A percentile compares a stretch with the other conserved stretches of the same genome.
Evolutionary conservation across 2,888 invertebrate species (phyloP).

Genomic region (Drosophila kanekoi): DNA sequence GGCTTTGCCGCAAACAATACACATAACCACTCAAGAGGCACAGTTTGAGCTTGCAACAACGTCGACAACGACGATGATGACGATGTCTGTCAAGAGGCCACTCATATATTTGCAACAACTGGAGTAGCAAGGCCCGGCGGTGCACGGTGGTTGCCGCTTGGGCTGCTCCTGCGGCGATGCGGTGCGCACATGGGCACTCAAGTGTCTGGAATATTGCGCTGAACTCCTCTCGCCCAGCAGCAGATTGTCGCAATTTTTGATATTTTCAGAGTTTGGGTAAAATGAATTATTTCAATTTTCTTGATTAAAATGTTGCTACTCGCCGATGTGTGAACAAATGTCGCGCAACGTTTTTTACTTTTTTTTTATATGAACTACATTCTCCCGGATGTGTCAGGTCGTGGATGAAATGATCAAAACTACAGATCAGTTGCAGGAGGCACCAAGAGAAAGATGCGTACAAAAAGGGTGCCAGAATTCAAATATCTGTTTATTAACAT

Average conservation of each 20-base stretch:
- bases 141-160: slow-evolving; percentile 41
- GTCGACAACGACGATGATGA: slow-evolving; percentile 11
- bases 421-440: neutral
- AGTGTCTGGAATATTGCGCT: slow-evolving; percentile 62
- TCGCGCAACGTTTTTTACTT: slow-evolving; percentile 20
- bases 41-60: slow-evolving; percentile 65
- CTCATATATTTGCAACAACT: slow-evolving; percentile 81
- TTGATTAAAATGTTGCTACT: slow-evolving; percentile 59
- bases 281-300: slow-evolving; percentile 49
- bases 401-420: neutral
- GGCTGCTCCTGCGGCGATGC: slow-evolving; percentile 66
- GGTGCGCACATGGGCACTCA: slow-evolving; percentile 71
- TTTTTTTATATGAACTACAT: slow-evolving; percentile 6
- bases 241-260: slow-evolving; percentile 66
- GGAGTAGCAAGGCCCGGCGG: slow-evolving; percentile 44
- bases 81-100: slow-evolving; percentile 80
- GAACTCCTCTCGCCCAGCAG: slow-evolving; percentile 39
- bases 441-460: neutral
- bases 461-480: neutral
- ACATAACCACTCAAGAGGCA: slow-evolving; percentile 61
- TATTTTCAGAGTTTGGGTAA: slow-evolving; percentile 14
- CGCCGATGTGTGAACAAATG: slow-evolving; percentile 73
- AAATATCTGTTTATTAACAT: neutral
- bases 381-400: neutral
- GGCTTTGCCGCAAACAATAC: slow-evolving; percentile 54